Base-by-base conservation (phyloP, 2,888 invertebrate genomes). In the Eucriotettix oculatus region DNA sequence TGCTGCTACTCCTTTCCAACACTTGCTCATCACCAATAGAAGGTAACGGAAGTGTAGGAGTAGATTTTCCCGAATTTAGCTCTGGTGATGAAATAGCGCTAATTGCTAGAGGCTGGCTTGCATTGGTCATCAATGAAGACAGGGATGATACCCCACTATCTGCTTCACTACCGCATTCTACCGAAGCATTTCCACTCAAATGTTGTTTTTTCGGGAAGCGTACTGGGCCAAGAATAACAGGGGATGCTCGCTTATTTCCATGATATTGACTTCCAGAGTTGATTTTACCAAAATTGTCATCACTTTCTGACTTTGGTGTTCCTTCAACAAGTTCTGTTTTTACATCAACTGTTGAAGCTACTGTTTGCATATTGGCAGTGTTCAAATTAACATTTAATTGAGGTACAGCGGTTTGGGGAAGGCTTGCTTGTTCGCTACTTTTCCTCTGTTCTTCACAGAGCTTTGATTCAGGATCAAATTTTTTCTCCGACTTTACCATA, bases 161-260 rank as follows among this genome's bases (percentile, higher is more conserved):
- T 17, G 54, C 10, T 42, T 60, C 58, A 17, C 42, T 54, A 14
- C 54, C 1, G n/a, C 55, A n/a, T 3, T n/a, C 48, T 48, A 14
- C 48, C 2, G 48, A n/a, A 7, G 16, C 40, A 52, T 52, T 52
- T 16, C 48, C 55, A 17, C 53, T n/a, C 52, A 62, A 7, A n/a
- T 62, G 60, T 54, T 57, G 57, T 61, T 78, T 73, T 64, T 76
- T 74, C 14, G 72, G 68, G 54, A 74, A 74, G 52, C 77, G 72
- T 42, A 75, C 71, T 58, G 78, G 75, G 60, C 75, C 75, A 63
- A 75, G 76, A 42, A 77, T 74, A 60, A 78, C 69, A 3, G 79
- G 78, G 1, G 79, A 78, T 52, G 77, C 76, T 54, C 79, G 72
- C 67, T 80, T 79, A 16, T 58, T 52, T 9, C 60, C 57, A 12